Evolutionary conservation across 1,140 invertebrate species (phyloP).

Genomic region (Elysia chlorotica): DNA sequence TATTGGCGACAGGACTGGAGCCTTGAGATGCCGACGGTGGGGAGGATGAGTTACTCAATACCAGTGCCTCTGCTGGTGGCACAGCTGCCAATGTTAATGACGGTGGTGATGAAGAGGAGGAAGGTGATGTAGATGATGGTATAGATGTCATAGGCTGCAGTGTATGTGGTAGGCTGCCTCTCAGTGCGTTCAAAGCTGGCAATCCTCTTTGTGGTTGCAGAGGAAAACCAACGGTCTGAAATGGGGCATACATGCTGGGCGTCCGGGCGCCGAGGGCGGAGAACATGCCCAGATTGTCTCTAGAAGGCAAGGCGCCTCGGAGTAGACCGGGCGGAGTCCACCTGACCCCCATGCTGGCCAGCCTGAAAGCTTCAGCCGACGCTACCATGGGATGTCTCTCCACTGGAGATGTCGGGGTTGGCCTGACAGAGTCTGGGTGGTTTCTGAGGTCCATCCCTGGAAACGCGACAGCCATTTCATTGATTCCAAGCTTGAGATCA

Average conservation of each 20-base stretch:
- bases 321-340: too few relatives aligned
- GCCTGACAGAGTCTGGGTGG: too few relatives aligned
- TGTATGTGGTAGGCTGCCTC: neutral
- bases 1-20: neutral
- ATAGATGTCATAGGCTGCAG: neutral
- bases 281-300: constrained; percentile 10
- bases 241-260: neutral
- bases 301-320: too few relatives aligned
- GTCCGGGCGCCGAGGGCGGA: neutral
- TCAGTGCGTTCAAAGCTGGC: neutral
- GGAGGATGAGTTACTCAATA: neutral
- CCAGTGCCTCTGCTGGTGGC: neutral
- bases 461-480: too few relatives aligned
- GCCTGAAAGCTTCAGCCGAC: too few relatives aligned
- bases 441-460: too few relatives aligned
- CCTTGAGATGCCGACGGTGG: neutral
- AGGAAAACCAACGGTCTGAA: neutral
- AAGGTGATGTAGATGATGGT: neutral
- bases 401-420: too few relatives aligned
- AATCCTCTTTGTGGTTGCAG: neutral
- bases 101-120: neutral
- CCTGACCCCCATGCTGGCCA: too few relatives aligned
- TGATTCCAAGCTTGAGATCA: too few relatives aligned
- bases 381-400: too few relatives aligned
- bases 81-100: neutral